Percentiles rank a stretch among this genome's conserved stretches.
Conservation (phyloP, 2,888 invertebrate species). For the Agrenia bidenticulata region DNA sequence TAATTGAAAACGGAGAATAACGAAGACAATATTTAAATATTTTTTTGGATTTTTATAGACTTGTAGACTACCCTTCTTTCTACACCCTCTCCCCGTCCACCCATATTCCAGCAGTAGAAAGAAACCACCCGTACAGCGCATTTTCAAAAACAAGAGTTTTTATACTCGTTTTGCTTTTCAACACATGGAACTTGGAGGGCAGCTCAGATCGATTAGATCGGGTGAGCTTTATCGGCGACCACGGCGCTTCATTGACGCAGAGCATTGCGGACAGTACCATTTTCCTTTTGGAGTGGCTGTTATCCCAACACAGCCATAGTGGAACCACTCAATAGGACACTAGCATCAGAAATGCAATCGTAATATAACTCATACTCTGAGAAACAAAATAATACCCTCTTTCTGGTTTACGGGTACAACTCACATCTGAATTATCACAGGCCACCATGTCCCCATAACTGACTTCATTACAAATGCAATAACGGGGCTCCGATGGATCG, state of each 20-base stretch:
- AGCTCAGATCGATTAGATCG: too few relatives aligned
- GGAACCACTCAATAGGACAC: slow-evolving; percentile 99
- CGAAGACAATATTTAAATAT: too few relatives aligned
- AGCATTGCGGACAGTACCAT: slow-evolving; percentile 98
- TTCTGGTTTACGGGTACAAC: slow-evolving; percentile 55
- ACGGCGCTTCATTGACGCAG: slow-evolving; percentile 79
- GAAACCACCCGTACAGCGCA: too few relatives aligned
- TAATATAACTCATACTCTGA: slow-evolving; percentile 4
- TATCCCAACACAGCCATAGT: slow-evolving; percentile 96
- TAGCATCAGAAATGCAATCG: slow-evolving; percentile 59
- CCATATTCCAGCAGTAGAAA: too few relatives aligned
- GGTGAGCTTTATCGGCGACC: slow-evolving; percentile 60
- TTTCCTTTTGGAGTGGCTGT: slow-evolving; percentile 95
- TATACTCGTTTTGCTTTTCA: too few relatives aligned
- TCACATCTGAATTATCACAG: slow-evolving; percentile 94
- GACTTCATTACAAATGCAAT: slow-evolving; percentile 95
- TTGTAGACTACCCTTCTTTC: too few relatives aligned
- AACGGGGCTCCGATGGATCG: slow-evolving; percentile 64
- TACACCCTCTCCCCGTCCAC: too few relatives aligned
- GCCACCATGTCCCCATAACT: slow-evolving; percentile 99
- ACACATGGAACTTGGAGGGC: too few relatives aligned
- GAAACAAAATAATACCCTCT: background rate
- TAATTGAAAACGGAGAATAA: too few relatives aligned
- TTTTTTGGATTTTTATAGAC: too few relatives aligned
- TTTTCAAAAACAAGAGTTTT: too few relatives aligned